Evolutionary conservation across 2,888 invertebrate species (phyloP).

Genomic region (Ctenicera cuprea): DNA sequence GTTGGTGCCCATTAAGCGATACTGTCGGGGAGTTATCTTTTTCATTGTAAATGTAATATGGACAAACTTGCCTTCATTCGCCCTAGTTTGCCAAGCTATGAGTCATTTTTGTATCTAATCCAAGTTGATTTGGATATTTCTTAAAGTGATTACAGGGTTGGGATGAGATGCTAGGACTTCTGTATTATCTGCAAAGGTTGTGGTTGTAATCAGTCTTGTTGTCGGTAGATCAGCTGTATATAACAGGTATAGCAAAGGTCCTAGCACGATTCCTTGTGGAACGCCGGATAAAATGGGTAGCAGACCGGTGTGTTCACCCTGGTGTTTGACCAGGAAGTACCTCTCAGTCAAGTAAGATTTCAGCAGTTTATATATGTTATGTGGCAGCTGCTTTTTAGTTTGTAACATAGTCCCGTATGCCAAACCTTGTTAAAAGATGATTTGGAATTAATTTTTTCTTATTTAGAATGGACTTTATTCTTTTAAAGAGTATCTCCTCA

Average conservation of each 20-base stretch:
- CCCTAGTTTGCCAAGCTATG: not conserved
- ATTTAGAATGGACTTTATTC: no score
- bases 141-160: not conserved
- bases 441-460: no score
- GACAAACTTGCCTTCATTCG: not conserved
- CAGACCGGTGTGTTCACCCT: not conserved
- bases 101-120: not conserved
- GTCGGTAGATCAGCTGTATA: slow-evolving; percentile 7
- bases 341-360: not conserved
- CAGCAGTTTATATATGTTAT: not conserved
- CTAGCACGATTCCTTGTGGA: not conserved
- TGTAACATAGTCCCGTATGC: not conserved
- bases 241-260: not conserved
- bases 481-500: no score
- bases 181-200: slow-evolving; percentile 18
- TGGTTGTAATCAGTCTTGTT: not conserved
- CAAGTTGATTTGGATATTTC: slow-evolving; percentile 3
- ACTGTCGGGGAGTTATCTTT: not conserved
- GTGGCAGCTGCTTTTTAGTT: slow-evolving; percentile 1
- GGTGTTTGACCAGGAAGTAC: not conserved
- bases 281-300: not conserved
- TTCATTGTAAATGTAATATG: not conserved
- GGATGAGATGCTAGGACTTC: slow-evolving; percentile 6
- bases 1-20: not conserved
- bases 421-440: not conserved